These are phyloP conservation scores for Dolichoris vasculosae DNA, from an alignment of 1,140 invertebrate species.

Conservation along the genomic window DNA sequence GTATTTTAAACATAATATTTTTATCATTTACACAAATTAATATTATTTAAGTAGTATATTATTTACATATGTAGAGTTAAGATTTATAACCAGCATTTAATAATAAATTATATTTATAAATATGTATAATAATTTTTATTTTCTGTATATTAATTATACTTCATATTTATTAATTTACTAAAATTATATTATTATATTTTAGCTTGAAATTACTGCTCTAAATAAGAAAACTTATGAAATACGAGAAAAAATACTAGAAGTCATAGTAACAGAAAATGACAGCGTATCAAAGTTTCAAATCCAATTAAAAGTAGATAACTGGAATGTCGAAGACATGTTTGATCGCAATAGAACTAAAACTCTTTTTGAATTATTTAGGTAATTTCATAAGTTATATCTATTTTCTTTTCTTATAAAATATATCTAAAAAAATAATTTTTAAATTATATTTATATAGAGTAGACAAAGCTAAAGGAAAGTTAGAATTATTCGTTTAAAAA, in stretches of 20 bases:
- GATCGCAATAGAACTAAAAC: conserved; percentile 79
- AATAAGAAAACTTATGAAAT: conserved; percentile 87
- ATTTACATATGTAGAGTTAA: not conserved
- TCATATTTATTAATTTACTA: not conserved
- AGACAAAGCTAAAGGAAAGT: too few relatives aligned
- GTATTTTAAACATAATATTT: not conserved
- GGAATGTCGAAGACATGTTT: conserved; percentile 89
- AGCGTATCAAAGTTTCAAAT: conserved; percentile 84
- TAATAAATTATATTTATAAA: too few relatives aligned
- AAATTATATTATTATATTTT: conserved; percentile 59
- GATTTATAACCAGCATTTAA: too few relatives aligned
- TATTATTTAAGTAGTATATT: too few relatives aligned
- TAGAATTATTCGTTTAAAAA: too few relatives aligned
- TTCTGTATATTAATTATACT: not conserved
- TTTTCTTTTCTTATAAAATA: not conserved
- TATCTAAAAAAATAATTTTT: not conserved
- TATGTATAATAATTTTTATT: too few relatives aligned
- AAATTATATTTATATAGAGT: not conserved
- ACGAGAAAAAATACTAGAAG: conserved; percentile 77
- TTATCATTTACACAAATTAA: too few relatives aligned
- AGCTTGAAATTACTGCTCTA: conserved; percentile 85
- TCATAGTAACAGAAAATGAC: conserved; percentile 80
- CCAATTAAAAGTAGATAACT: conserved; percentile 90
- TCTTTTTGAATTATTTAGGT: conserved; percentile 84
- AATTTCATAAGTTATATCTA: conserved; percentile 6